A percentile compares a stretch with the other conserved stretches of the same genome.
These are phyloP conservation scores for Centropus bengalensis DNA, from an alignment of 2,113 vertebrate genomes.

Conservation along the genomic window DNA sequence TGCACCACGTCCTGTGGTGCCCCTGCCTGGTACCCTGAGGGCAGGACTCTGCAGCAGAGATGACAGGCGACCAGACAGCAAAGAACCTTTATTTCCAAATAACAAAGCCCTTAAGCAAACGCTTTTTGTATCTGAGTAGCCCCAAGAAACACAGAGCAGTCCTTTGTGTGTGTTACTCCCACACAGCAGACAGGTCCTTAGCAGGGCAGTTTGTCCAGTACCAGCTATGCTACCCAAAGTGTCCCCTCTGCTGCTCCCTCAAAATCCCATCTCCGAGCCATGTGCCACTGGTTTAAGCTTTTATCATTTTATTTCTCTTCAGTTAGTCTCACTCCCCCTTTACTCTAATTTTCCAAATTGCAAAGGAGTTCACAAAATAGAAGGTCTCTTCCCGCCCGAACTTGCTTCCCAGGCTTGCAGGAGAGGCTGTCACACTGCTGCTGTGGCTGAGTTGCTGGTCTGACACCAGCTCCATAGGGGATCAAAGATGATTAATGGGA, in stretches of 20 bases:
- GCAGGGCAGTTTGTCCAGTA: not conserved
- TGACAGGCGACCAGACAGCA: not conserved
- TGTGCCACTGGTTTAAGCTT: not conserved
- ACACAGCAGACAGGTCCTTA: not conserved
- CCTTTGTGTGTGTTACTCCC: not conserved
- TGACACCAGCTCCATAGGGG: not conserved
- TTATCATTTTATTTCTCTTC: too few species aligned
- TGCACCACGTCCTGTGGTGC: not conserved
- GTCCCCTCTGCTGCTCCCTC: not conserved
- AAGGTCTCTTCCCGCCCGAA: not conserved
- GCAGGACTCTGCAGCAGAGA: not conserved
- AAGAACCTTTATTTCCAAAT: not conserved
- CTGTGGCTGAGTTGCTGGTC: not conserved
- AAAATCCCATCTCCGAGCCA: not conserved
- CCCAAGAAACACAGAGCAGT: not conserved
- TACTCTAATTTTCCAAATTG: not conserved
- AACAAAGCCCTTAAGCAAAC: not conserved
- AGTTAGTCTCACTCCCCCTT: too few species aligned
- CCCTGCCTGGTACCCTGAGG: not conserved
- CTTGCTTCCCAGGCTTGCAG: not conserved
- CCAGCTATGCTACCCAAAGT: not conserved
- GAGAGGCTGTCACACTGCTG: not conserved
- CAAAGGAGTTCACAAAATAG: not conserved
- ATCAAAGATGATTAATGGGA: not conserved
- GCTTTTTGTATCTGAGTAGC: not conserved